Evolutionary conservation across 2,888 invertebrate species (phyloP), one percentile per base, ranked within the genome.

Genomic region (Drosophila falleni): DNA sequence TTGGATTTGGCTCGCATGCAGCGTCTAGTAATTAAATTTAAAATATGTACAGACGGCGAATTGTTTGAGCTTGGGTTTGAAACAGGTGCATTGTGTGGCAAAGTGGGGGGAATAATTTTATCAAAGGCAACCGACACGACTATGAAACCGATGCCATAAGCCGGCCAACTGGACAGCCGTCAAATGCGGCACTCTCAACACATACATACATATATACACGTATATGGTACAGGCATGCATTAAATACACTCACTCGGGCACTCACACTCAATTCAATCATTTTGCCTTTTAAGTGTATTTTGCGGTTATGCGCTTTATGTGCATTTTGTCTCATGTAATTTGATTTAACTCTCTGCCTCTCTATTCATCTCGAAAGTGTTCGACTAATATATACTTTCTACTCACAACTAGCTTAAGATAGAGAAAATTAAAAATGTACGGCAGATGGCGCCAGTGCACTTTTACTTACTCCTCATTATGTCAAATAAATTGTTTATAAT

Each of bases 211-310:
- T 35, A 19, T 33, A 16, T 23, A 56, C 46, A 23, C 3, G 1
- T 33, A 56, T 39, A 55, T 16, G 46, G 46, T 35, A 49, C 35
- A 70, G 8, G 16, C 23, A 56, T 15, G 55, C 46, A 47, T 61
- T 54, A 49, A 37, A 72, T 49, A 33, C 39, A 67, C 65, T 29
- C 13, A 53, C 53, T 23, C 31, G 31, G 19, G 15, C 61, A 66
- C 64, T 37, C 49, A 15, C 68, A 62, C 79, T 70, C 87, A 85
- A 85, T 89, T 87, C 87, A 89, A 87, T 87, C 89, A 87, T 80
- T 79, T 79, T 78, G 74, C 78, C 71, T 74, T 89, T 87, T 87
- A 86, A 86, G 86, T 89, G 87, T 89, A 87, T 87, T 82, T 87
- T 87, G 87, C 80, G 89, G 87, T 89, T 79, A 66, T 73, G 70